Conservation (phyloP, 2,888 invertebrate genomes). For the Tribolium freemani region DNA sequence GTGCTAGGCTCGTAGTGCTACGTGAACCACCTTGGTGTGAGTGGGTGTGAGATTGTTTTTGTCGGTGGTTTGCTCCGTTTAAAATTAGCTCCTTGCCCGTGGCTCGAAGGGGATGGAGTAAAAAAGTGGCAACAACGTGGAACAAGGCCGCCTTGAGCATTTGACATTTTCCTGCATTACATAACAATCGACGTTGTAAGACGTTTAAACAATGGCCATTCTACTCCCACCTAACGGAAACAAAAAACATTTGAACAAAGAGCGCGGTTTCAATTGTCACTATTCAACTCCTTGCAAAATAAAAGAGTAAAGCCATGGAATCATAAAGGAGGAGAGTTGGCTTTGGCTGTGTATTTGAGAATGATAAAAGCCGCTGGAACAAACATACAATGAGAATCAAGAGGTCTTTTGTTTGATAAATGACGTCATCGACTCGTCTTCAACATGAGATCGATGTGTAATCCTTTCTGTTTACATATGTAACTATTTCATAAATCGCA, state of each 20-base stretch:
- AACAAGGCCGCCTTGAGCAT: slow-evolving; percentile 56
- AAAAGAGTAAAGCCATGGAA: slow-evolving; percentile 63
- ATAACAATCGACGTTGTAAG: slow-evolving; percentile 64
- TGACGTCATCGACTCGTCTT: slow-evolving; percentile 60
- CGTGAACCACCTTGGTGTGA: too few species aligned
- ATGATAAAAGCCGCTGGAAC: slow-evolving; percentile 65
- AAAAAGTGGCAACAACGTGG: slow-evolving; percentile 35
- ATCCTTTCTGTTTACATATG: slow-evolving; percentile 40
- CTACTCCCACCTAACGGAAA: slow-evolving; percentile 64
- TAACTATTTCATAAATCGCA: background rate
- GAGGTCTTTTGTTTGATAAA: slow-evolving; percentile 64
- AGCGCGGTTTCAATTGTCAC: slow-evolving; percentile 66
- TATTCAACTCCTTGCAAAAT: slow-evolving; percentile 64
- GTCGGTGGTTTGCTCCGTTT: background rate
- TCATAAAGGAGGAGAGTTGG: slow-evolving; percentile 60
- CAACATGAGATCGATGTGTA: slow-evolving; percentile 59
- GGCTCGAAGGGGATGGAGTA: background rate
- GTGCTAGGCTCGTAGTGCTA: too few species aligned
- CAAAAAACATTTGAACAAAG: slow-evolving; percentile 65
- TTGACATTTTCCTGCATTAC: slow-evolving; percentile 63
- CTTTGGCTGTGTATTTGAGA: slow-evolving; percentile 61
- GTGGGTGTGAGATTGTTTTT: background rate
- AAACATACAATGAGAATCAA: slow-evolving; percentile 66
- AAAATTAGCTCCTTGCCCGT: background rate
- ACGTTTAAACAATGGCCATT: slow-evolving; percentile 66